Conservation (phyloP, 1,140 invertebrate species). For the Aphelinus certus region DNA sequence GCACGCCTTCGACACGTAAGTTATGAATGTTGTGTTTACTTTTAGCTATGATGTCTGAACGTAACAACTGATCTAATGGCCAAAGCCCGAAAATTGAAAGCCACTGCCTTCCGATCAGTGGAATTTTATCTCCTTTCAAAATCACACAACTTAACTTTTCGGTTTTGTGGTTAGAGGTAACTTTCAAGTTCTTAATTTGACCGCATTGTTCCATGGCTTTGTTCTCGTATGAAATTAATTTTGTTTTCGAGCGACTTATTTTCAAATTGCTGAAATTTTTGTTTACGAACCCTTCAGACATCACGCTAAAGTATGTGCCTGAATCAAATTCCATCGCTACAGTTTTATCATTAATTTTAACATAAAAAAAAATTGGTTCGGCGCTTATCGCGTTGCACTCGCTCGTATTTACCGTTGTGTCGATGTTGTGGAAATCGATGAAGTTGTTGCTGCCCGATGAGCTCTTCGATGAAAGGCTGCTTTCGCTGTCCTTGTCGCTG, state of each 20-base stretch:
- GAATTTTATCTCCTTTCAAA: not conserved
- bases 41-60: not conserved
- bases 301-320: slow-evolving; percentile 5
- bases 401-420: too few species aligned
- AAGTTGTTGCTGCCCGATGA: not conserved
- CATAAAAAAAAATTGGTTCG: not conserved
- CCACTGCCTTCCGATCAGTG: not conserved
- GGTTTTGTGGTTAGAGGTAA: not conserved
- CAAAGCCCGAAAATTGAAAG: slow-evolving; percentile 38
- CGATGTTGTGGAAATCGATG: not conserved
- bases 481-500: not conserved
- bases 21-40: not conserved
- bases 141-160: not conserved
- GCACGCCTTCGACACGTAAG: not conserved
- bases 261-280: not conserved
- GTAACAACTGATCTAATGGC: slow-evolving; percentile 13
- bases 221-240: not conserved
- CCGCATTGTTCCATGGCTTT: not conserved
- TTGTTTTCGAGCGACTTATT: not conserved
- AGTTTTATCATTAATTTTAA: not conserved
- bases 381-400: too few species aligned
- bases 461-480: too few species aligned
- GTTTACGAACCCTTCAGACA: slow-evolving; percentile 7
- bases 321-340: slow-evolving; percentile 9
- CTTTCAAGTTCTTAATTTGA: not conserved